Evolutionary conservation across 2,797 vertebrate genomes (phyloP).

Genomic region (Okamejei kenojei): DNA sequence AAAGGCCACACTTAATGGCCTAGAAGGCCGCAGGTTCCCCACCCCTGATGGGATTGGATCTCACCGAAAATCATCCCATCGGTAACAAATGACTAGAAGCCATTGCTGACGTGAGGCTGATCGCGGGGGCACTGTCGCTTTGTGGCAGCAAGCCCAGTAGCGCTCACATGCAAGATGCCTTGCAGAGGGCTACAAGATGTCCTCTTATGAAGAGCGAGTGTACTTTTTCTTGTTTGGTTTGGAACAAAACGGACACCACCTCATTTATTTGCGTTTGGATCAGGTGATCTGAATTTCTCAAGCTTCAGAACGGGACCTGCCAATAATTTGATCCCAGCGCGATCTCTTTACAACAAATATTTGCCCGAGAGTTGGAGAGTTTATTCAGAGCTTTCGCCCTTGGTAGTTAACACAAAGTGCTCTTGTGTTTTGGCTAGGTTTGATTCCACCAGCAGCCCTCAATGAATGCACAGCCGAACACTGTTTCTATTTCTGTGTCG

Average conservation of each 20-base stretch:
- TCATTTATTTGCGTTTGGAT: conserved; percentile 27
- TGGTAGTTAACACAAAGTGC: conserved; percentile 14
- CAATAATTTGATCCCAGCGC: conserved; percentile 24
- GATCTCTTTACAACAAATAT: conserved; percentile 36
- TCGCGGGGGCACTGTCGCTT: background rate
- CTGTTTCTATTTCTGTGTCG: conserved; percentile 27
- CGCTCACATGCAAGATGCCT: background rate
- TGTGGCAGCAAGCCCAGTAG: background rate
- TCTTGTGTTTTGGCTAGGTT: conserved; percentile 17
- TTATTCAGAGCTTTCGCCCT: conserved; percentile 31
- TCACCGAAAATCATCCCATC: background rate
- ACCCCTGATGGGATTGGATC: too few relatives aligned
- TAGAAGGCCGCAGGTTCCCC: too few relatives aligned
- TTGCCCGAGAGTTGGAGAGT: conserved; percentile 1
- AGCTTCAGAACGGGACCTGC: background rate
- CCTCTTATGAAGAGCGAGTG: background rate
- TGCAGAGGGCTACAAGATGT: conserved; percentile 27
- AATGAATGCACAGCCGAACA: conserved; percentile 8
- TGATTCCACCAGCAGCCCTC: background rate
- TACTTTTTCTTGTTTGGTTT: conserved; percentile 26
- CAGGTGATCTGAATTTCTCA: conserved; percentile 31
- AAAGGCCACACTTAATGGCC: too few relatives aligned
- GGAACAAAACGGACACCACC: conserved; percentile 1
- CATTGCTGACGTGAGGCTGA: background rate
- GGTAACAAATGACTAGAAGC: background rate